Percentiles rank a stretch among this genome's conserved stretches.
Conservation (phyloP, 1,140 invertebrate genomes). For the Leptopilina boulardi region DNA sequence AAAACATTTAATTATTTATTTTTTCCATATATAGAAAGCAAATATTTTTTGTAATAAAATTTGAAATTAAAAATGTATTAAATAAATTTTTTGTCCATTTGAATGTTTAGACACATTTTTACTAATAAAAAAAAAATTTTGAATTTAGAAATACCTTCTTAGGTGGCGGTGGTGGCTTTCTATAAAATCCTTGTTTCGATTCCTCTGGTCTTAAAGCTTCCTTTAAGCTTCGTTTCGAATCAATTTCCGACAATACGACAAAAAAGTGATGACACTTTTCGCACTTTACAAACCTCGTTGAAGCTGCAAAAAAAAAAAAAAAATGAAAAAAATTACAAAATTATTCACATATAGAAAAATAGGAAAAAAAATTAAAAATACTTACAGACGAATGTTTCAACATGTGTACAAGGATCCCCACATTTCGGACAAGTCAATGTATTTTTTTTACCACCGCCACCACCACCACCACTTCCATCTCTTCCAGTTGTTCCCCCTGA, state of each 20-base stretch:
- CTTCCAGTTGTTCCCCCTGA: conserved; percentile 49
- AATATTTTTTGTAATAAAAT: too few species aligned
- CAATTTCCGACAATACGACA: conserved; percentile 95
- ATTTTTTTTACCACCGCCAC: conserved; percentile 78
- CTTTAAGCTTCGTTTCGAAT: conserved; percentile 90
- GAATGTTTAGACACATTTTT: too few species aligned
- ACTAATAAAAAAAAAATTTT: neutral
- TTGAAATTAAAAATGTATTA: too few species aligned
- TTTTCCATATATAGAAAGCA: too few species aligned
- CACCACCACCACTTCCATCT: conserved; percentile 69
- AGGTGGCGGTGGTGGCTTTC: conserved; percentile 92
- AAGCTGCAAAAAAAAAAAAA: conserved; percentile 74
- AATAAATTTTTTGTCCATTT: too few species aligned
- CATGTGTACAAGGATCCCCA: conserved; percentile 96
- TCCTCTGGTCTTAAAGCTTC: conserved; percentile 83
- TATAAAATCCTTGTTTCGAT: conserved; percentile 78
- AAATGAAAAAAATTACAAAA: neutral
- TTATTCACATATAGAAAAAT: too few species aligned
- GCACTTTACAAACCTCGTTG: conserved; percentile 97
- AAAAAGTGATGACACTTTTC: conserved; percentile 99
- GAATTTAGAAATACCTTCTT: conserved; percentile 84
- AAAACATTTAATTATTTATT: too few species aligned
- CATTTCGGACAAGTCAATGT: conserved; percentile 94
- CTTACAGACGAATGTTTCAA: conserved; percentile 96
- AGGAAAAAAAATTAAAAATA: conserved; percentile 48